Base-by-base conservation (phyloP, 2,888 invertebrate genomes). In the Apodemia mormo region DNA sequence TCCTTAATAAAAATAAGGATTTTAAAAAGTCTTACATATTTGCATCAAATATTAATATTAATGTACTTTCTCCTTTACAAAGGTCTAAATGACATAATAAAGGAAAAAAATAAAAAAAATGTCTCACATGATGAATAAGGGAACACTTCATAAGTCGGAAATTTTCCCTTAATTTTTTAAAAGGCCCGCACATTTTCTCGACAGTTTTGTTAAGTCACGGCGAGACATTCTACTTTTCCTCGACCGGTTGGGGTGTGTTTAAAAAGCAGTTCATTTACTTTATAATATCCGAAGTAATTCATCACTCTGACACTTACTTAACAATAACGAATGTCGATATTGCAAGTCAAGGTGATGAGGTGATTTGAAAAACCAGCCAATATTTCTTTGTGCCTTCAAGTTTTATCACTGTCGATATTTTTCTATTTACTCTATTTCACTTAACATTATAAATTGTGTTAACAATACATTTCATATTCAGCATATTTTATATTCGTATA, bases 241-340 rank as follows among this genome's bases (percentile, higher is more conserved):
- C 78, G 79, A 79, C 81, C 80, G 80, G 77, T 76, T 77, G 77
- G 79, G 79, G 81, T 78, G 80, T 80, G 79, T 82, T 85, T 83
- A 83, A 85, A 83, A 83, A 80, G 80, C 80, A 85, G 86, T 88
- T 88, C 81, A 88, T 90, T 88, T 87, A 85, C 82, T 87, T 85
- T 85, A 85, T 88, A 88, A 90, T 89, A 88, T 87, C 81, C 78
- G 76, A 66, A 74, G 84, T 81, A 84, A 90, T 90, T 87, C 85
- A 91, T 92, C 91, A 89, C 80, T 72, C 75, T 84, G 87, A 85
- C 86, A 86, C 83, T 81, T 82, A 80, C 81, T 82, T 79, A 79
- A 82, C 82, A 83, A 81, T 82, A 81, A 79, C 79, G 79, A 80
- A 83, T 79, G 84, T 84, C 85, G 84, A 87, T 86, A 82, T 80